Base-by-base conservation (phyloP, 2,797 vertebrate genomes). In the Siniperca obscura region DNA sequence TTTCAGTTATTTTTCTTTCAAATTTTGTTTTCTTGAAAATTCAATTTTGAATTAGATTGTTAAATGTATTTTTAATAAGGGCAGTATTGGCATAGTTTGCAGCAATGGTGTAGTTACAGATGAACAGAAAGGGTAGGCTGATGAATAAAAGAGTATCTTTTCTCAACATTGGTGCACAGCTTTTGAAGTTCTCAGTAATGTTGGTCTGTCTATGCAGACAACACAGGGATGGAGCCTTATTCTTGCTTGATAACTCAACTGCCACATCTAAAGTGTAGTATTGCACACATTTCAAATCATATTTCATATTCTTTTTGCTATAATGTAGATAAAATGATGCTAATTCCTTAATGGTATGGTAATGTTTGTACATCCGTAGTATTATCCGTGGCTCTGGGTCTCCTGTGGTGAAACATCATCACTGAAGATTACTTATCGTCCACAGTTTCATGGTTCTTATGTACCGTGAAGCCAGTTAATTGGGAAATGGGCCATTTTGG, bases 381-480 rank as follows among this genome's bases (percentile, higher is more conserved):
- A 21, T 27, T 17, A 62, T 50, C 52, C 13, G 6, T 52, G 27
- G 64, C 44, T 40, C 30, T 22, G 67, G 34, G 52, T 83, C 74
- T 68, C 76, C 76, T 74, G 65, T 68, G 69, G 78, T 57, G 57
- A 59, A 83, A 70, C 80, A 52, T 80, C 80, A 60, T 60, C 5
- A 10, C 11, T 25, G 66, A 55, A 69, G 71, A 67, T 84, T 74
- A 66, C 60, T 80, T 78, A 71, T 78, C 7, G 13, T 65, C 72
- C 76, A 70, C 71, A 72, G 70, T 80, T 71, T 78, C n/a, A 42
- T 60, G 12, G 25, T 76, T 81, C 55, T 72, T 67, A 4, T 78
- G 78, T 36, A 68, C 66, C 22, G 53, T 78, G 60, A 76, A 73
- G 76, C 60, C 80, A 73, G 76, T 77, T 74, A 84, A 79, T 70